A percentile compares a stretch with the other conserved stretches of the same genome.
Evolutionary conservation across 2,888 invertebrate species (phyloP).

Genomic region (Metopia argyrocephala): DNA sequence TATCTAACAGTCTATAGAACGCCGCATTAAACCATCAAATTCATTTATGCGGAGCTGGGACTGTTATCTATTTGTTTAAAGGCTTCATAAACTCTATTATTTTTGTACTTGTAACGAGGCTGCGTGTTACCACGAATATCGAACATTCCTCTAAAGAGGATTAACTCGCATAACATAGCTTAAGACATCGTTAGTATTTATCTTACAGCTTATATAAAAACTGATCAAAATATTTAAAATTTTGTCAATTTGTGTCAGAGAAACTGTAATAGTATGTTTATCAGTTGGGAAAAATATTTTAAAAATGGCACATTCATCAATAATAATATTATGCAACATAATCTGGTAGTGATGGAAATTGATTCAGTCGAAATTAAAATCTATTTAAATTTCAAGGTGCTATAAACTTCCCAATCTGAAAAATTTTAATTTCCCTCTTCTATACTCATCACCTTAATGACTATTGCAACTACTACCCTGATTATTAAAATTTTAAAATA

Average conservation of each 20-base stretch:
- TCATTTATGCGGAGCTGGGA: constrained; percentile 76
- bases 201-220: constrained; percentile 72
- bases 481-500: no score
- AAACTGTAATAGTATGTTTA: constrained; percentile 22
- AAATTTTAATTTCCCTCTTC: no score
- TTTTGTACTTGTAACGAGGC: constrained; percentile 73
- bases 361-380: no score
- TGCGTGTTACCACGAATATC: constrained; percentile 77
- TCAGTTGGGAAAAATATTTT: no score
- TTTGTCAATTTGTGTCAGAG: constrained; percentile 42
- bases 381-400: no score
- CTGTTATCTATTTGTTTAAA: constrained; percentile 66
- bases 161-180: constrained; percentile 77
- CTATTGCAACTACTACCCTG: no score
- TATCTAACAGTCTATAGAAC: constrained; percentile 75
- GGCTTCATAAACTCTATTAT: not conserved
- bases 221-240: constrained; percentile 20
- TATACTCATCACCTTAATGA: no score
- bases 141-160: not conserved
- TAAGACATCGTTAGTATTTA: constrained; percentile 74
- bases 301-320: no score
- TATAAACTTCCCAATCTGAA: no score
- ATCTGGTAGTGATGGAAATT: no score
- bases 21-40: constrained; percentile 72
- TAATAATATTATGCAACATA: no score